Conservation (phyloP, 2,888 invertebrate genomes). For the Campopleginae sp. region DNA sequence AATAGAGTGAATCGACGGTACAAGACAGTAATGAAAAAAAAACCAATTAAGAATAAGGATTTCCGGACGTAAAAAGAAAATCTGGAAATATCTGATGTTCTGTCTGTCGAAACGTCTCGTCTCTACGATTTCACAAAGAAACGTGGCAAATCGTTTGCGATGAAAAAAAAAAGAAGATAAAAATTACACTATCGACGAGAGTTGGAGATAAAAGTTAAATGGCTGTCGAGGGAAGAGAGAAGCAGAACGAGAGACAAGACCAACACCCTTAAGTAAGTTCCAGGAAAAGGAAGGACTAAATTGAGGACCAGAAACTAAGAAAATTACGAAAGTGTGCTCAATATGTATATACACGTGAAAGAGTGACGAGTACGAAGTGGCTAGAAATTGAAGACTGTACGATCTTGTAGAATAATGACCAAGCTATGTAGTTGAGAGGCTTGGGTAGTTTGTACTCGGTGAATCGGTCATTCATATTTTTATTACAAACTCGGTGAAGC, state of each 20-base stretch:
- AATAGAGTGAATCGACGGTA: background rate
- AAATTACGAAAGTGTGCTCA: conserved; percentile 19
- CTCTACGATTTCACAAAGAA: background rate
- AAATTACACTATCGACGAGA: conserved; percentile 50
- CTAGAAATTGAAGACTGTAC: conserved; percentile 32
- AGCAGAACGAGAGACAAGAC: background rate
- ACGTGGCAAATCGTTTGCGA: background rate
- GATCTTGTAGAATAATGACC: conserved; percentile 53
- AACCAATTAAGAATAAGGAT: background rate
- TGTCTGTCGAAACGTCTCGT: background rate
- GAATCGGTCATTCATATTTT: conserved; percentile 64
- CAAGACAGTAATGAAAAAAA: background rate
- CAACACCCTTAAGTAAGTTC: conserved; percentile 63
- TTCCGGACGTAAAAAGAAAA: background rate
- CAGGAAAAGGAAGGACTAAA: conserved; percentile 57
- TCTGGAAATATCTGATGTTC: background rate
- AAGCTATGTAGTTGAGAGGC: conserved; percentile 49
- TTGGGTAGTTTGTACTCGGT: conserved; percentile 51
- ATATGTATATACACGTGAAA: conserved; percentile 10
- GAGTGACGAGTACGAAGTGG: conserved; percentile 26
- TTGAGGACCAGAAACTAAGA: conserved; percentile 19
- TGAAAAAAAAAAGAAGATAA: conserved; percentile 19
- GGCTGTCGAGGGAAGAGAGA: conserved; percentile 5
- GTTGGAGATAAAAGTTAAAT: conserved; percentile 16
- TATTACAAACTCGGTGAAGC: conserved; percentile 50